Evolutionary conservation across 1,140 invertebrate genomes (phyloP).

Genomic region (Melanaphis sacchari): DNA sequence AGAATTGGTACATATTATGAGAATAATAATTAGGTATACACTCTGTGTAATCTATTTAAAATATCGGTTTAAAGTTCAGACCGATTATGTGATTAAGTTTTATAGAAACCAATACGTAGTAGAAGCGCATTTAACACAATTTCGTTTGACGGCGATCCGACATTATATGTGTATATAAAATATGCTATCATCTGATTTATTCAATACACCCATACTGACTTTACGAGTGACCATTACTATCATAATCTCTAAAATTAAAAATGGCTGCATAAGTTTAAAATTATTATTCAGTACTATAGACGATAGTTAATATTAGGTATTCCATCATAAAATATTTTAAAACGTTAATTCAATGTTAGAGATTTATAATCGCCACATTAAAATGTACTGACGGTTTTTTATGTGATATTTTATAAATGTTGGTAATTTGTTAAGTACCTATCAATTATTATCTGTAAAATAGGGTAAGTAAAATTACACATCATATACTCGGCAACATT

Average conservation of each 20-base stretch:
- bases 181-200: neutral
- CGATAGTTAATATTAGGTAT: neutral
- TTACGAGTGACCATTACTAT: neutral
- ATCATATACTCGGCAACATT: neutral
- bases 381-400: neutral
- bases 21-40: neutral
- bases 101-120: neutral
- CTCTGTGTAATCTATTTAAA: neutral
- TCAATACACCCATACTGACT: neutral
- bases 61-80: neutral
- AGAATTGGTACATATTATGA: neutral
- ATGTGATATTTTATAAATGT: neutral
- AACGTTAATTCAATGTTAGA: neutral
- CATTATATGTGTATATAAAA: neutral
- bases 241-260: slow-evolving; percentile 1
- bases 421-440: neutral
- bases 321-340: neutral
- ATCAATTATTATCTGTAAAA: neutral
- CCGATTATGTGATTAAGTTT: neutral
- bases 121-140: neutral
- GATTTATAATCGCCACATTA: too few species aligned
- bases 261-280: neutral
- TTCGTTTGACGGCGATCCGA: neutral
- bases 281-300: neutral
- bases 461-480: neutral